Conservation (phyloP, 1,140 invertebrate species). For the Panonychus citri region DNA sequence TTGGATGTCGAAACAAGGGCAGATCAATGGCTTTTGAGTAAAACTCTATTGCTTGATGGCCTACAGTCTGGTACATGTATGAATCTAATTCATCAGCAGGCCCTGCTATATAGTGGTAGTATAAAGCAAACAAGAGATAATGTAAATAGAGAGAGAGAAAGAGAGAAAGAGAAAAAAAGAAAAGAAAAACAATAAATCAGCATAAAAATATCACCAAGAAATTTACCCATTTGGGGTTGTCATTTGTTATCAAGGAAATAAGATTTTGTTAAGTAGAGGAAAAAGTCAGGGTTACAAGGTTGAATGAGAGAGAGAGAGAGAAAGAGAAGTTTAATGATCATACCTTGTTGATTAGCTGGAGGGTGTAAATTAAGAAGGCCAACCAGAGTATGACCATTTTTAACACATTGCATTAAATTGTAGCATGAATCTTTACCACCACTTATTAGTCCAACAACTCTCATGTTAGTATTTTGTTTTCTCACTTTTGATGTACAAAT, state of each 20-base stretch:
- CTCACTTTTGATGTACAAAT: not conserved
- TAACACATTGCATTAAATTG: slow-evolving; percentile 92
- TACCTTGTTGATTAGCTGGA: not conserved
- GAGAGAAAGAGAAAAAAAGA: not conserved
- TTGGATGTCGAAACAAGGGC: slow-evolving; percentile 53
- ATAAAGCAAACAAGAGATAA: not conserved
- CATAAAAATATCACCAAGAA: too few species aligned
- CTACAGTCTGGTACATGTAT: slow-evolving; percentile 98
- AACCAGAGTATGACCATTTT: slow-evolving; percentile 82
- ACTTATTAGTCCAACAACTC: slow-evolving; percentile 16
- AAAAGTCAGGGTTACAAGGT: not conserved
- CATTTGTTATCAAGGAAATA: too few species aligned
- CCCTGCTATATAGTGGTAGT: not conserved
- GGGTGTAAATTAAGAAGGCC: slow-evolving; percentile 88
- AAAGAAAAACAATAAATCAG: not conserved
- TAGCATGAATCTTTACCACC: slow-evolving; percentile 98
- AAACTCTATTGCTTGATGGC: slow-evolving; percentile 70
- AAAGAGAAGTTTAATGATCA: not conserved
- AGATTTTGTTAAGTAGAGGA: not conserved
- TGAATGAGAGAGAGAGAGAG: not conserved
- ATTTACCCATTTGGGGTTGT: too few species aligned
- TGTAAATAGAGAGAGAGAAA: not conserved
- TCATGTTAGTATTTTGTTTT: slow-evolving; percentile 5
- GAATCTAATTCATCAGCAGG: slow-evolving; percentile 56
- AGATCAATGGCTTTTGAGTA: slow-evolving; percentile 81